Percentiles rank a stretch among this genome's conserved stretches.
These are phyloP conservation scores for Amyelois transitella DNA, from an alignment of 1,140 invertebrate genomes.

Conservation along the genomic window DNA sequence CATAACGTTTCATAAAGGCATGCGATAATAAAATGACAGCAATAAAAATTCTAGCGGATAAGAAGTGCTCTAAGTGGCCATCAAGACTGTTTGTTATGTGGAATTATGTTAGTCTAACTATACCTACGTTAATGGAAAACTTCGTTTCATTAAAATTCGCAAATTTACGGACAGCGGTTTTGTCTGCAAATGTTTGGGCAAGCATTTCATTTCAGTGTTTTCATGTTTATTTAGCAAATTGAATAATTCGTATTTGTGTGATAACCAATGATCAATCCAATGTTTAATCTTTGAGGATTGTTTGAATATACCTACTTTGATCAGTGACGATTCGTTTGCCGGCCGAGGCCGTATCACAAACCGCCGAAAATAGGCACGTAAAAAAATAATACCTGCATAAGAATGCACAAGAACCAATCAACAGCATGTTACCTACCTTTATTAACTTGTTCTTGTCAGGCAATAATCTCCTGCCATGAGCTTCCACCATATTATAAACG, in stretches of 20 bases:
- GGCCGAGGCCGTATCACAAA: too few species aligned
- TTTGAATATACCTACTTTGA: background rate
- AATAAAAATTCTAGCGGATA: slow-evolving; percentile 36
- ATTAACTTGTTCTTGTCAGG: too few species aligned
- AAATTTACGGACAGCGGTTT: background rate
- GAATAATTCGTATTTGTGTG: background rate
- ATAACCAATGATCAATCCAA: background rate
- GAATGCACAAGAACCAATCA: too few species aligned
- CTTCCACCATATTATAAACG: too few species aligned
- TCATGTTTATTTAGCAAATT: background rate
- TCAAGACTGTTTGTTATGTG: slow-evolving; percentile 11
- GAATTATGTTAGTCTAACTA: slow-evolving; percentile 1
- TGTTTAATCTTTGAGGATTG: background rate
- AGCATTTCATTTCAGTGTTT: background rate
- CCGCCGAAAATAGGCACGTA: too few species aligned
- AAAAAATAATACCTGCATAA: too few species aligned
- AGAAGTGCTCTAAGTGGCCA: slow-evolving; percentile 16
- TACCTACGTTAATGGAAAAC: background rate
- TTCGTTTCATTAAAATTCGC: too few species aligned
- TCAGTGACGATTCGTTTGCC: background rate
- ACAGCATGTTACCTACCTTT: too few species aligned
- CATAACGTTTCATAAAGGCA: slow-evolving; percentile 27
- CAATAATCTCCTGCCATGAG: too few species aligned
- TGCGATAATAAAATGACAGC: slow-evolving; percentile 32
- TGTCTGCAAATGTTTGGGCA: background rate